Evolutionary conservation across 1,140 invertebrate species (phyloP).

Genomic region (Apis laboriosa): DNA sequence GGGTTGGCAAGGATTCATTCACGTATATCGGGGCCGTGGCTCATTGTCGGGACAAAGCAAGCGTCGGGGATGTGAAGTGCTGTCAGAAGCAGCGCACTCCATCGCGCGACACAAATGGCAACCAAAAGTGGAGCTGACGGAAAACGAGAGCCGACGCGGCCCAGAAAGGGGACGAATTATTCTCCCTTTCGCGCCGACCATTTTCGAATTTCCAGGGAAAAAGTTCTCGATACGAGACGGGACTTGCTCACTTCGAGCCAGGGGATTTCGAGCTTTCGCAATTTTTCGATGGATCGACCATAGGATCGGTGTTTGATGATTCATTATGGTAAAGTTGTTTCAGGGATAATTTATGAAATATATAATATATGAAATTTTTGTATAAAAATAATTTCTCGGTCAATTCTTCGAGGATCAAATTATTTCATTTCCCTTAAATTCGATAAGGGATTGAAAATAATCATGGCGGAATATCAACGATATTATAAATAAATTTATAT

Average conservation of each 20-base stretch:
- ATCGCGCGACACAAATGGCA: conserved; percentile 66
- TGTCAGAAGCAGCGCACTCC: conserved; percentile 64
- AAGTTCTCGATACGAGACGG: not conserved
- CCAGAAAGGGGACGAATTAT: conserved; percentile 50
- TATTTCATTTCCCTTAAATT: too few species aligned
- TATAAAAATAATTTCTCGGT: too few species aligned
- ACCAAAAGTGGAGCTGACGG: conserved; percentile 59
- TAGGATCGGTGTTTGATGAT: too few species aligned
- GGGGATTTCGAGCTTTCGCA: not conserved
- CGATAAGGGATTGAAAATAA: too few species aligned
- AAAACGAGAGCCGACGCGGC: conserved; percentile 37
- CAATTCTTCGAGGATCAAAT: too few species aligned
- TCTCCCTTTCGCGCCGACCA: not conserved
- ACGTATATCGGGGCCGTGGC: conserved; percentile 54
- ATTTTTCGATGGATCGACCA: not conserved
- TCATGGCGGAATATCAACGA: too few species aligned
- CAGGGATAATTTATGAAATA: too few species aligned
- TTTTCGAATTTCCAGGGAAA: conserved; percentile 3
- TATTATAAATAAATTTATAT: too few species aligned
- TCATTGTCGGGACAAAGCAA: conserved; percentile 62
- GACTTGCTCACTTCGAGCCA: not conserved
- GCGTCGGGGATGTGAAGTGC: conserved; percentile 56
- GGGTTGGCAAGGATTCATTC: conserved; percentile 61
- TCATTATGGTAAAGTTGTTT: too few species aligned
- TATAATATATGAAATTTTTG: too few species aligned